Base-by-base conservation (phyloP, 2,113 vertebrate species). In the Ochotona curzoniae region DNA sequence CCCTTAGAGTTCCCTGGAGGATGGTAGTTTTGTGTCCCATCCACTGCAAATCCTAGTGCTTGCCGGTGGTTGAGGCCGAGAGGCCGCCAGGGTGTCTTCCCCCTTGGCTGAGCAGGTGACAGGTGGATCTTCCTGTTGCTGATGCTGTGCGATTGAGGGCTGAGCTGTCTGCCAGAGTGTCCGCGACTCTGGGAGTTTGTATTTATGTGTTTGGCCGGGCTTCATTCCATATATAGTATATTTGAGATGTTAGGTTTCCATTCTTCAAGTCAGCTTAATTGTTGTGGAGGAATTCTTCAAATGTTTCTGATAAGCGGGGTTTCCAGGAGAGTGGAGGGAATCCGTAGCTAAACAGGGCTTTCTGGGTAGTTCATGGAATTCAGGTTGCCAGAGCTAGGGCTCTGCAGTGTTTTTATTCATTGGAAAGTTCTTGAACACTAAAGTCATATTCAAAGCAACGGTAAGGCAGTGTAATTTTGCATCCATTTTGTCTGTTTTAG, bases 191-290 rank as follows among this genome's bases (percentile, higher is more conserved):
- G 83, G 64, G 94, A 38, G 93, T 95, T 91, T 90, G 94, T 95
- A 71, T 97, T 87, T 89, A 92, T 49, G 95, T 95, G 96, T 95
- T 96, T 96, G 96, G n/a, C 95, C 91, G 12, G 75, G 96, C 93
- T 90, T 96, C 95, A 60, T 47, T 93, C 98, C 97, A 97, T 98
- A 97, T 97, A 97, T 97, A 98, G 97, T 92, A 15, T 97, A 97
- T 97, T 96, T 95, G 93, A 91, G 96, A 93, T 89, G 83, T 95
- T 89, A 57, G 70, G 85, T 97, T 97, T 96, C 95, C 91, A 93
- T 96, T 97, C 94, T 97, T 97, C 92, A 9, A 92, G 95, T 93
- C 87, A 4, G 89, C 96, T 96, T 97, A 95, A 93, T 97, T 97
- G 97, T 97, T 23, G 80, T 82, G 92, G 74, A 87, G 90, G 76